Conservation (phyloP, 2,797 vertebrate species). For the Smutsia temminckii region DNA sequence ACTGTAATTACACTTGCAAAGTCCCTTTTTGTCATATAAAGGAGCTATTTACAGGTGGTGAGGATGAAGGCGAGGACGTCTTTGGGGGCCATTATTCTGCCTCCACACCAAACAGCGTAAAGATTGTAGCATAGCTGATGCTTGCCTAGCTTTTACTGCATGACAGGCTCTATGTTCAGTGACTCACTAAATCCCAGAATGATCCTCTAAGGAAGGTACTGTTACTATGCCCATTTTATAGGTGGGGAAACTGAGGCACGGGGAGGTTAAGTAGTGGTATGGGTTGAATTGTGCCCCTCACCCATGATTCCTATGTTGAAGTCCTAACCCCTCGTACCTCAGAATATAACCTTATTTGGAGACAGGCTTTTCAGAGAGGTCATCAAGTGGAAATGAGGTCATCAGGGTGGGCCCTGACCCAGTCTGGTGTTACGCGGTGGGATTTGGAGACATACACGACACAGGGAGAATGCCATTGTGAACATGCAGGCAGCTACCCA, state of each 20-base stretch:
- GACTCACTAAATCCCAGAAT: background rate
- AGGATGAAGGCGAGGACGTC: background rate
- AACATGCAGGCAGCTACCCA: accelerated
- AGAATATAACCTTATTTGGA: background rate
- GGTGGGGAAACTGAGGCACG: background rate
- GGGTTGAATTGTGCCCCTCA: background rate
- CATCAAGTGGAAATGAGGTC: background rate
- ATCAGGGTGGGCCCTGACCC: background rate
- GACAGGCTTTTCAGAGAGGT: background rate
- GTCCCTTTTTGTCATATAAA: background rate
- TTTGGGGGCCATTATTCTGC: background rate
- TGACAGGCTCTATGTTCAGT: background rate
- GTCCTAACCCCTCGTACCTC: background rate
- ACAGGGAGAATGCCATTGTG: accelerated
- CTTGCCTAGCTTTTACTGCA: background rate
- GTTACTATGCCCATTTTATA: too few relatives aligned
- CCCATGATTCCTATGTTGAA: background rate
- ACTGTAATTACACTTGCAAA: background rate
- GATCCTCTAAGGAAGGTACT: background rate
- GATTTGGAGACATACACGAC: background rate
- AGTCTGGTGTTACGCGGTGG: background rate
- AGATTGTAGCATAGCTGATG: background rate
- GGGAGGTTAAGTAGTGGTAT: background rate
- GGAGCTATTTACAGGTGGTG: background rate
- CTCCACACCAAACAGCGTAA: background rate